A percentile compares a stretch with the other conserved stretches of the same genome.
These are phyloP conservation scores for Oryzaephilus surinamensis DNA, from an alignment of 1,140 invertebrate genomes.

Conservation along the genomic window DNA sequence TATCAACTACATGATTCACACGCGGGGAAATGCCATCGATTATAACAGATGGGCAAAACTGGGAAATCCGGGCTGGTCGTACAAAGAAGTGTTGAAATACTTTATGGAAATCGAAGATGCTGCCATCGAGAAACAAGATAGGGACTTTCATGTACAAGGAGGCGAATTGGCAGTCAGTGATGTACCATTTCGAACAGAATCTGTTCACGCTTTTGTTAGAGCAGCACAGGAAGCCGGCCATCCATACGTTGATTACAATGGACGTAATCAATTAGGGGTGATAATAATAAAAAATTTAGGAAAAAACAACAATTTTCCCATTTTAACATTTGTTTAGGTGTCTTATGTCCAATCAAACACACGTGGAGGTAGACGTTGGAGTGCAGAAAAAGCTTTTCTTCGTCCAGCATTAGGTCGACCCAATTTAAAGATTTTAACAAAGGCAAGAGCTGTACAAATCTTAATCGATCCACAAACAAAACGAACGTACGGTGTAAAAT, in stretches of 20 bases:
- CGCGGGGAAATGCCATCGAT: slow-evolving; percentile 40
- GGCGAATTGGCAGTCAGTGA: slow-evolving; percentile 29
- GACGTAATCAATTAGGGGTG: slow-evolving; percentile 79
- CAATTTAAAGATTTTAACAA: slow-evolving; percentile 52
- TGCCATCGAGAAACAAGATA: slow-evolving; percentile 27
- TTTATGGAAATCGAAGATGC: slow-evolving; percentile 71
- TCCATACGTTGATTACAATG: slow-evolving; percentile 69
- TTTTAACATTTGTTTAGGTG: too few relatives aligned
- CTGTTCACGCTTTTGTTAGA: slow-evolving; percentile 55
- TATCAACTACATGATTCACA: slow-evolving; percentile 46
- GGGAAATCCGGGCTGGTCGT: slow-evolving; percentile 56
- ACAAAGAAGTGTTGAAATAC: slow-evolving; percentile 66
- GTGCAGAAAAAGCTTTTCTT: slow-evolving; percentile 58
- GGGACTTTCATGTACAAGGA: slow-evolving; percentile 39
- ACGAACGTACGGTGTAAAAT: slow-evolving; percentile 41
- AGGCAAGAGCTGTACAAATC: slow-evolving; percentile 52
- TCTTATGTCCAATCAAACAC: slow-evolving; percentile 50
- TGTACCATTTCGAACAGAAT: slow-evolving; percentile 46
- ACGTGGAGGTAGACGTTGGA: slow-evolving; percentile 54
- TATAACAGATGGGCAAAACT: slow-evolving; percentile 43
- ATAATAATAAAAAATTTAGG: too few relatives aligned
- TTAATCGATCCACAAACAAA: slow-evolving; percentile 57
- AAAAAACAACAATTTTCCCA: too few relatives aligned
- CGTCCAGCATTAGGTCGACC: slow-evolving; percentile 44
- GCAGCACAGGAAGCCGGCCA: slow-evolving; percentile 65